Evolutionary conservation across 2,888 invertebrate species (phyloP), one percentile per base, ranked within the genome.

Genomic region (Nebria salina): DNA sequence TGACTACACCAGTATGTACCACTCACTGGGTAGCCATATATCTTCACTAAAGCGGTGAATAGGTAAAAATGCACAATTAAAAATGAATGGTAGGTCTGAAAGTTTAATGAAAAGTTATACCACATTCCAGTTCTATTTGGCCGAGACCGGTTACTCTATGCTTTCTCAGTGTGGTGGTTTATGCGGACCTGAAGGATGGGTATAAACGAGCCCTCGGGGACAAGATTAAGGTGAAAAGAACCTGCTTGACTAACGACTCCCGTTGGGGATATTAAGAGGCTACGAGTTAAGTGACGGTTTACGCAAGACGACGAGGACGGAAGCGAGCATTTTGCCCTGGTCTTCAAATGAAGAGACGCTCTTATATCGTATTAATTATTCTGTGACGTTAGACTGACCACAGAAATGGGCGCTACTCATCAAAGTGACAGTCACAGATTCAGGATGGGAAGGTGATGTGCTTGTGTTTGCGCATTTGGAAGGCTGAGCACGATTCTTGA

Each of bases 361-460:
- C 82, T 83, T 82, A 82, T 82, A 82, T 80, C 82, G 77, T 80
- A 83, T 83, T 83, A 83, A 82, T 83, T 83, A 83, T 83, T 82
- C 81, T 75, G 77, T 43, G 76, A 76, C 76, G 77, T 75, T 68
- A 73, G 76, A 70, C 82, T 76, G 76, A 82, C 75, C 81, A 68
- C 78, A 79, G 73, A 43, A 41, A 73, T 41, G 42, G 41, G 68
- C 66, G 26, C 70, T 15, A 72, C 66, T 43, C 64, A 73, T 73
- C 73, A 73, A 73, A 42, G 73, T 77, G 77, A 77, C 77, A 77
- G 25, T 72, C 72, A 77, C 77, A 77, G 77, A 77, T 77, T 77
- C 72, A 0, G 11, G 64, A 25, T 41, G 20, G 70, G 70, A 70
- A n/a, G 54, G 66, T 70, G 70, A 70, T 70, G 70, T 70, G 54